Conservation (phyloP, 2,888 invertebrate species). For the Ypsolopha sequella region DNA sequence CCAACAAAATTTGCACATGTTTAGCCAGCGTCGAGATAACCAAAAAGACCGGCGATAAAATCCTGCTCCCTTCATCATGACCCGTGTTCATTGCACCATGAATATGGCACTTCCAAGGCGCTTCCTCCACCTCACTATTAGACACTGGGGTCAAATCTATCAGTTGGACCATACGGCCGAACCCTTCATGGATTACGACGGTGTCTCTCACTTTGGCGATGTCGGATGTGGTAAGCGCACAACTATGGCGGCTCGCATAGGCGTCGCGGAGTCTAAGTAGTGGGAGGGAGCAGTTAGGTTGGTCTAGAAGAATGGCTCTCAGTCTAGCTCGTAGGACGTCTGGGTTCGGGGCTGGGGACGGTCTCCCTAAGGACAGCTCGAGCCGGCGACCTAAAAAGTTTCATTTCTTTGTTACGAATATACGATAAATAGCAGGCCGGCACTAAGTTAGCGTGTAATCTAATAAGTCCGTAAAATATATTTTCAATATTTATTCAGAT, state of each 20-base stretch:
- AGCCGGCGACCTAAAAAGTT: constrained; percentile 72
- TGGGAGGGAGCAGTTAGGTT: constrained; percentile 80
- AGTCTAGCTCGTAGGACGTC: constrained; percentile 77
- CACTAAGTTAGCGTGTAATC: too few relatives aligned
- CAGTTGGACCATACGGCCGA: constrained; percentile 54
- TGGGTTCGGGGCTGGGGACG: constrained; percentile 73
- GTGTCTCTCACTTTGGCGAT: constrained; percentile 82
- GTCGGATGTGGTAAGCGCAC: constrained; percentile 79
- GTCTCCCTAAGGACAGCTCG: constrained; percentile 76
- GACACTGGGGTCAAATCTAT: constrained; percentile 44
- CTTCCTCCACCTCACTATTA: constrained; percentile 47
- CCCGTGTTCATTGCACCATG: constrained; percentile 44
- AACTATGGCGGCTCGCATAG: constrained; percentile 84
- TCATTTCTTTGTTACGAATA: too few relatives aligned
- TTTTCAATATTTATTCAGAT: too few relatives aligned
- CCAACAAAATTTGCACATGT: constrained; percentile 76
- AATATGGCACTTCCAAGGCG: constrained; percentile 65
- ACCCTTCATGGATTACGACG: constrained; percentile 57
- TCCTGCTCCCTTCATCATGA: constrained; percentile 56
- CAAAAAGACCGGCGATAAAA: constrained; percentile 76
- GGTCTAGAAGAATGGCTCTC: constrained; percentile 80
- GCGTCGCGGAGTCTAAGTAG: constrained; percentile 86
- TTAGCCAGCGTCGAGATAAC: constrained; percentile 74
- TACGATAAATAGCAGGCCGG: too few relatives aligned
- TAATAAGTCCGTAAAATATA: too few relatives aligned